phyloP scores from a whole-genome alignment of 2,888 invertebrate genomes.

The Megalurothrips usitatus region DNA sequence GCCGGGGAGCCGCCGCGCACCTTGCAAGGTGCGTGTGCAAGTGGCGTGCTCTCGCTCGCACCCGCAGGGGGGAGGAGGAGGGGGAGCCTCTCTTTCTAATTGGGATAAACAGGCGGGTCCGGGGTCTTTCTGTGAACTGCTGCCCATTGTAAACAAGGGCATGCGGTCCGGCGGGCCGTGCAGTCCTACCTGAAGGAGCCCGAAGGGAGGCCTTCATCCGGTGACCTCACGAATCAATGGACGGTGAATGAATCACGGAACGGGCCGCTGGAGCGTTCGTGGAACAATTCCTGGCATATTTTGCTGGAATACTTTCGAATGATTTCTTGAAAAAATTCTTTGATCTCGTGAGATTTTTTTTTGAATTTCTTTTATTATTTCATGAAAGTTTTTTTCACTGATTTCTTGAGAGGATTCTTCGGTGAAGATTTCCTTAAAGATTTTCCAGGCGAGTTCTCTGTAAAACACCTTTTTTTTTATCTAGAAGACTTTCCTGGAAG shows the following conservation, averaged over 20 bases:
- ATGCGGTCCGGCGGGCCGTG: background rate
- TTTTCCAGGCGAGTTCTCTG: too few relatives aligned
- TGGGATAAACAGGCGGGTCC: constrained; percentile 4
- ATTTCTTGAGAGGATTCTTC: too few relatives aligned
- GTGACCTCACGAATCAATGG: background rate
- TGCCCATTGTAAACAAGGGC: background rate
- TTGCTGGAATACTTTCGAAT: too few relatives aligned
- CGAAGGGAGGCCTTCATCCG: background rate
- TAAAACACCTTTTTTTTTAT: too few relatives aligned
- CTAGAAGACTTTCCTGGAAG: too few relatives aligned
- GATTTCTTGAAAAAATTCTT: too few relatives aligned
- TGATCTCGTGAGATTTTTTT: too few relatives aligned
- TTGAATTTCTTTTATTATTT: too few relatives aligned
- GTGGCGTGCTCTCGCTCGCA: background rate
- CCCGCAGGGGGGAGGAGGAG: background rate
- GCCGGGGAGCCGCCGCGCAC: too few relatives aligned
- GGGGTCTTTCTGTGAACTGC: background rate
- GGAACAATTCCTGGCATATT: background rate
- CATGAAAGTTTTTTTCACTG: too few relatives aligned
- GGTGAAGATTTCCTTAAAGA: too few relatives aligned
- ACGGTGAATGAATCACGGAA: too few relatives aligned
- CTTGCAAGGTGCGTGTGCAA: background rate
- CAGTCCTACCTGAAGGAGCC: background rate
- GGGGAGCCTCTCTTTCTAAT: background rate
- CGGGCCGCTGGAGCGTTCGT: background rate